Evolutionary conservation across 2,888 invertebrate genomes (phyloP).

Genomic region (Ephialtes manifestator): DNA sequence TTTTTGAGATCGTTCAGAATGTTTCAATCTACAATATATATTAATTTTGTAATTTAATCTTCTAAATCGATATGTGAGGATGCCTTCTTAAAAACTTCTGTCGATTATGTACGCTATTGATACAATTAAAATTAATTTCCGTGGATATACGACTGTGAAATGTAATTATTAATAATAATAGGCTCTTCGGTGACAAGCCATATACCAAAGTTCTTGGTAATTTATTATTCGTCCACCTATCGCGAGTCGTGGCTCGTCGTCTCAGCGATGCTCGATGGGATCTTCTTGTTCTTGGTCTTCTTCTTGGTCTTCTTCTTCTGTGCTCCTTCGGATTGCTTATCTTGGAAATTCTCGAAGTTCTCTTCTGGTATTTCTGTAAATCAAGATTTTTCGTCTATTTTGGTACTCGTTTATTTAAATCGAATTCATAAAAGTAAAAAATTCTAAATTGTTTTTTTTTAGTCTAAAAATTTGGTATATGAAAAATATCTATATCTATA

Average conservation of each 20-base stretch:
- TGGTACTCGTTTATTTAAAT: not conserved
- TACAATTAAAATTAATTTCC: constrained; percentile 27
- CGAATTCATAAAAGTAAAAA: not conserved
- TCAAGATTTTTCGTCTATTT: constrained; percentile 41
- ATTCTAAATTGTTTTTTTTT: too few species aligned
- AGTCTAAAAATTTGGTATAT: too few species aligned
- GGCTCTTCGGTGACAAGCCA: constrained; percentile 53
- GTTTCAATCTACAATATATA: too few species aligned
- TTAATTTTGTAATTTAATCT: too few species aligned
- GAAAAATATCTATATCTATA: too few species aligned
- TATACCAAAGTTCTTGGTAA: constrained; percentile 55
- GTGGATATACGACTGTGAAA: not conserved
- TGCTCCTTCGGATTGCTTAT: constrained; percentile 50
- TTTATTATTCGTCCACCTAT: constrained; percentile 60
- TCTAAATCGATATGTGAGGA: too few species aligned
- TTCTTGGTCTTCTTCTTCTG: constrained; percentile 54
- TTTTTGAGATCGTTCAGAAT: too few species aligned
- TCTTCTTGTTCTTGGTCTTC: constrained; percentile 40
- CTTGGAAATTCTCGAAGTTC: constrained; percentile 35
- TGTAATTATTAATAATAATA: constrained; percentile 47
- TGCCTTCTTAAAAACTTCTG: too few species aligned
- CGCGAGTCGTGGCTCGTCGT: constrained; percentile 20
- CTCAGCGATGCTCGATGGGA: constrained; percentile 47
- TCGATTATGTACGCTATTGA: constrained; percentile 21
- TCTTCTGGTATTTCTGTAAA: constrained; percentile 27